Percentiles rank a stretch among this genome's conserved stretches.
Evolutionary conservation across 2,797 vertebrate genomes (phyloP).

Genomic region (Sandelia bainsii): DNA sequence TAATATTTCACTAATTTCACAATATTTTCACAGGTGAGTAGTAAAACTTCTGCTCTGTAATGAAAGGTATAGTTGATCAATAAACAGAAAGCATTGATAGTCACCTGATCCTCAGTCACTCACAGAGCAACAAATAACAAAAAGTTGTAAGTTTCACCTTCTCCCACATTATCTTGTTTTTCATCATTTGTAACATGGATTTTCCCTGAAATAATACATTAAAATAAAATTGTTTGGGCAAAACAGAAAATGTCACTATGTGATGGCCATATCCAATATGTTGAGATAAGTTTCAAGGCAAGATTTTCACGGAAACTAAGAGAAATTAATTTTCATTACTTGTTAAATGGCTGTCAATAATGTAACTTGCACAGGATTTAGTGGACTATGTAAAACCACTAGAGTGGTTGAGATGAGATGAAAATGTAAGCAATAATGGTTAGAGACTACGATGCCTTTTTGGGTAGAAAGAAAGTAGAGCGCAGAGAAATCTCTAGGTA

Average conservation of each 20-base stretch:
- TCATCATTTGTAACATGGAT: too few relatives aligned
- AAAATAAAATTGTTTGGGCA: too few relatives aligned
- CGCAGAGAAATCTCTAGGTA: not conserved
- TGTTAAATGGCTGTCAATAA: not conserved
- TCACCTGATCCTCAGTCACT: not conserved
- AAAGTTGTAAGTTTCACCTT: not conserved
- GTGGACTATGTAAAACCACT: not conserved
- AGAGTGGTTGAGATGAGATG: not conserved
- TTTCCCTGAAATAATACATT: too few relatives aligned
- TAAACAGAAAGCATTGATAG: not conserved
- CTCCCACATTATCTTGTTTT: too few relatives aligned
- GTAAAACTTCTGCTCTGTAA: not conserved
- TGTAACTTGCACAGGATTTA: not conserved
- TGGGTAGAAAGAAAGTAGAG: not conserved
- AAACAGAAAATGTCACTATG: not conserved
- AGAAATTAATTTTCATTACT: too few relatives aligned
- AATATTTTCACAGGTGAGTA: too few relatives aligned
- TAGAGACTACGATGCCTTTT: not conserved
- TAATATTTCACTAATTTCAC: slow-evolving; percentile 4
- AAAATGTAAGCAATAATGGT: not conserved
- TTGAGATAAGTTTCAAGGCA: not conserved
- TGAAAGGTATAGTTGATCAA: not conserved
- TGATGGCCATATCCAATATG: not conserved
- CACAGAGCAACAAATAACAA: not conserved
- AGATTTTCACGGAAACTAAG: too few relatives aligned